Percentiles rank a stretch among this genome's conserved stretches.
These are phyloP conservation scores for Tapirus terrestris DNA, from an alignment of 2,113 vertebrate genomes.

Conservation along the genomic window DNA sequence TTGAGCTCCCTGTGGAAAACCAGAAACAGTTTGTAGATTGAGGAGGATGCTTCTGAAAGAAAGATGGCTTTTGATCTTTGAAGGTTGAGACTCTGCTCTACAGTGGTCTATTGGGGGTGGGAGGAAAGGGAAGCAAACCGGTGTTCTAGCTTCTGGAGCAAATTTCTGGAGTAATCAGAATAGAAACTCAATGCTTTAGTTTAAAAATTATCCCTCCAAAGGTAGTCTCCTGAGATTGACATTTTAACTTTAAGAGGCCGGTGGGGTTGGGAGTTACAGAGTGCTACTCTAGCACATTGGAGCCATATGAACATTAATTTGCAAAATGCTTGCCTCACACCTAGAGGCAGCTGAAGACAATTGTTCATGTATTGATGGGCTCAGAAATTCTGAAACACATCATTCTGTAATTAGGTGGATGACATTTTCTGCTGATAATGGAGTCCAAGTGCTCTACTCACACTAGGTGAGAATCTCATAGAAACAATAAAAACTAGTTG, in stretches of 20 bases:
- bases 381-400: not conserved
- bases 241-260: not conserved
- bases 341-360: not conserved
- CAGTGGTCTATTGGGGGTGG: not conserved
- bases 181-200: not conserved
- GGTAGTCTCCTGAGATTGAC: not conserved
- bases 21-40: not conserved
- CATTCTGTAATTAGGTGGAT: not conserved
- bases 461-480: not conserved
- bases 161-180: not conserved
- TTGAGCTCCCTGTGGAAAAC: not conserved
- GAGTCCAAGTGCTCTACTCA: not conserved
- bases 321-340: not conserved
- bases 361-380: not conserved
- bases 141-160: not conserved
- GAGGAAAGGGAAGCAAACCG: not conserved
- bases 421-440: not conserved
- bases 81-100: not conserved
- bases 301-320: not conserved
- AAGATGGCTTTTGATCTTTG: not conserved
- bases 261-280: not conserved
- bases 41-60: not conserved
- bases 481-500: conserved; percentile 26
- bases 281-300: not conserved
- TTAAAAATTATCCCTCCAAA: not conserved